Evolutionary conservation across 1,140 invertebrate species (phyloP).

Genomic region (Drosophila neocordata): DNA sequence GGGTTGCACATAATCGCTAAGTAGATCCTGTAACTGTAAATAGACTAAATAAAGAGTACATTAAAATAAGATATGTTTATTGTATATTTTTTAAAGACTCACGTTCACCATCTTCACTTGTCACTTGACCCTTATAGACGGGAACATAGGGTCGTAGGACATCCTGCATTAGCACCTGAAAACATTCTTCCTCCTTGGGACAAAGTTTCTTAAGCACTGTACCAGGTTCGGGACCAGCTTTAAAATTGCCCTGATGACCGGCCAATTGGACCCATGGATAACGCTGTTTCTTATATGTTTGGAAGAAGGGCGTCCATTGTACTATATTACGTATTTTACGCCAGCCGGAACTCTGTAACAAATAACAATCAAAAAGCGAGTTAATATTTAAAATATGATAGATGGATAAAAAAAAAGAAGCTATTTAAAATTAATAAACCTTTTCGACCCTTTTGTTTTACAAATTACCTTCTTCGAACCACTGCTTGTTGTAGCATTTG

Average conservation of each 20-base stretch:
- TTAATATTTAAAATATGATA: background rate
- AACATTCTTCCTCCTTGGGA: constrained; percentile 93
- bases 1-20: constrained; percentile 94
- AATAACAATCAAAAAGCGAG: no score
- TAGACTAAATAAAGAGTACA: constrained; percentile 84
- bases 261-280: constrained; percentile 98
- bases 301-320: constrained; percentile 97
- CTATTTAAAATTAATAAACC: no score
- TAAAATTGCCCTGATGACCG: constrained; percentile 97
- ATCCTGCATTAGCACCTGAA: constrained; percentile 94
- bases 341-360: constrained; percentile 94
- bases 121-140: constrained; percentile 93
- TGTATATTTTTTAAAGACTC: constrained; percentile 82
- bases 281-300: constrained; percentile 96
- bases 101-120: constrained; percentile 91
- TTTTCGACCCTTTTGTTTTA: background rate
- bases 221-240: constrained; percentile 94
- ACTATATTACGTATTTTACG: constrained; percentile 95
- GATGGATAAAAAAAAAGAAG: no score
- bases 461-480: constrained; percentile 68
- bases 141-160: constrained; percentile 94
- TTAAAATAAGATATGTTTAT: no score
- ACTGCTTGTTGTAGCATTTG: constrained; percentile 8
- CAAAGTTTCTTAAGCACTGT: constrained; percentile 97
- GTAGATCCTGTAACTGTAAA: constrained; percentile 95